A percentile compares a stretch with the other conserved stretches of the same genome.
Evolutionary conservation across 2,797 vertebrate genomes (phyloP).

Genomic region (Tachyglossus aculeatus): DNA sequence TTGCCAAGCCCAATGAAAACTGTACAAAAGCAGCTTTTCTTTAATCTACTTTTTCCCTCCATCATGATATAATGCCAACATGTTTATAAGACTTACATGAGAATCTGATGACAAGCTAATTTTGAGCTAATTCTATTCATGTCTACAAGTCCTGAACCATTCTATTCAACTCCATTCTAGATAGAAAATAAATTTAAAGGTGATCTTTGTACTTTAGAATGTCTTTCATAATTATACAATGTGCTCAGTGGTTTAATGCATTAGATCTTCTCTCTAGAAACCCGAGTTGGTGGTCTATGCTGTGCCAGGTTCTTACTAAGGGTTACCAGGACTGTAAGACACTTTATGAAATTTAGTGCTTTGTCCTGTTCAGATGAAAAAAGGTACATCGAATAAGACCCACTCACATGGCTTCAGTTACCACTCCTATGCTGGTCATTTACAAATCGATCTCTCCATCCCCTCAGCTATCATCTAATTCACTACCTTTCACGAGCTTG

Average conservation of each 20-base stretch:
- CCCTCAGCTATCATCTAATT: too few species aligned
- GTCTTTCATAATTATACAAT: not conserved
- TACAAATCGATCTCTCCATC: too few species aligned
- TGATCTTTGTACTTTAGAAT: not conserved
- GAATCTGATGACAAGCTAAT: conserved; percentile 8
- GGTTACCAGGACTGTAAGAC: too few species aligned
- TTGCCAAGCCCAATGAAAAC: not conserved
- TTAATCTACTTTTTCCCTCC: not conserved
- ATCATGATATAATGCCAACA: not conserved
- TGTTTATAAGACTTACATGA: not conserved
- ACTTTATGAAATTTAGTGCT: too few species aligned
- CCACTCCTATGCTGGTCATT: too few species aligned
- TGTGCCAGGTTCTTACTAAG: not conserved
- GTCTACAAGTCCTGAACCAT: not conserved
- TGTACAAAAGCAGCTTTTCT: not conserved
- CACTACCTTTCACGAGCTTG: too few species aligned
- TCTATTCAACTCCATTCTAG: not conserved
- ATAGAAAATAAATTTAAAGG: not conserved
- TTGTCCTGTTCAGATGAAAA: too few species aligned
- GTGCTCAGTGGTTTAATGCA: not conserved
- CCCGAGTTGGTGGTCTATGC: not conserved
- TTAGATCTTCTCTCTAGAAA: not conserved
- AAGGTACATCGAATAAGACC: too few species aligned
- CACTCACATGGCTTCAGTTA: too few species aligned
- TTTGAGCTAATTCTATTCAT: not conserved